Percentiles rank a stretch among this genome's conserved stretches.
phyloP scores from a whole-genome alignment of 1,140 invertebrate species.

The Chrysoperla carnea region DNA sequence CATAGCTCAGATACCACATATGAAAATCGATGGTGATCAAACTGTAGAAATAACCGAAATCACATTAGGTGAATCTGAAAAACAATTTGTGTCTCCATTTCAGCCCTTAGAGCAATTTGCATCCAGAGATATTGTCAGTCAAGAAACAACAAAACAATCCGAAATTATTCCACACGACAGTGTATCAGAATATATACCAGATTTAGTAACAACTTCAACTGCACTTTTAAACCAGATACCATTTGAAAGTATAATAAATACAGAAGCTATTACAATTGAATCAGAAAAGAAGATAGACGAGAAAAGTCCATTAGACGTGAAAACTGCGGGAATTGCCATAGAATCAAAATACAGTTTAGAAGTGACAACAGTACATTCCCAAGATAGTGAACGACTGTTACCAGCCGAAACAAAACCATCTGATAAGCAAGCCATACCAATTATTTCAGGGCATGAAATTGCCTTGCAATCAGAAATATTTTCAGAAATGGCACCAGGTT shows the following conservation, averaged over 20 bases:
- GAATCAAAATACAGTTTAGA: constrained; percentile 16
- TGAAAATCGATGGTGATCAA: constrained; percentile 22
- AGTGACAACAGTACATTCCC: constrained; percentile 11
- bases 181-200: constrained; percentile 11
- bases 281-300: constrained; percentile 12
- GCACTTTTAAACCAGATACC: constrained; percentile 11
- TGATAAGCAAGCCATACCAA: constrained; percentile 3
- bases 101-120: constrained; percentile 11
- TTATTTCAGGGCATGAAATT: constrained; percentile 11
- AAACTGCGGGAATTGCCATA: constrained; percentile 14
- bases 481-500: constrained; percentile 7
- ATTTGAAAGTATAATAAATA: constrained; percentile 12
- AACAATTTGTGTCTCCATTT: constrained; percentile 9
- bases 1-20: constrained; percentile 22
- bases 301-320: constrained; percentile 8
- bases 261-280: constrained; percentile 17
- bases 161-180: constrained; percentile 11
- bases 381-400: constrained; percentile 17
- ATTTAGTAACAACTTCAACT: constrained; percentile 5
- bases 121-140: constrained; percentile 10
- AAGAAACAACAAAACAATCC: constrained; percentile 14
- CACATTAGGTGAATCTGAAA: constrained; percentile 19
- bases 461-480: constrained; percentile 16
- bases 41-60: constrained; percentile 24
- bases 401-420: constrained; percentile 10